A percentile compares a stretch with the other conserved stretches of the same genome.
Evolutionary conservation across 2,888 invertebrate species (phyloP).

Genomic region (Gymnoscelis rufifasciata): DNA sequence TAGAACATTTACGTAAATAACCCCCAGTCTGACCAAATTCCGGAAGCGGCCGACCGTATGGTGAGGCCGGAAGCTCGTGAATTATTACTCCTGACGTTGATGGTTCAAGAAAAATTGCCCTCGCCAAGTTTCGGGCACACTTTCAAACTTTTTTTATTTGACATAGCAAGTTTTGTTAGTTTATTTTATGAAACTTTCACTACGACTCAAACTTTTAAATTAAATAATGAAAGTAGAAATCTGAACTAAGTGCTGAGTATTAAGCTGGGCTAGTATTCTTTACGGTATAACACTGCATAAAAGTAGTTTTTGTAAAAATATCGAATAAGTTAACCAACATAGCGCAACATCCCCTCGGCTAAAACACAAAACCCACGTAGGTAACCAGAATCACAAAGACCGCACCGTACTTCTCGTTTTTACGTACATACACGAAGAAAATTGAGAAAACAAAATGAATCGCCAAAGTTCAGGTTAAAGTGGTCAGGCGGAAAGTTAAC

Average conservation of each 20-base stretch:
- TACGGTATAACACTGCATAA: no score
- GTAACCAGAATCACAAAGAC: constrained; percentile 35
- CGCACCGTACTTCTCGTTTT: constrained; percentile 38
- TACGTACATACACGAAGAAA: constrained; percentile 29
- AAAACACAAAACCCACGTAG: constrained; percentile 26
- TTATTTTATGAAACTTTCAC: constrained; percentile 12
- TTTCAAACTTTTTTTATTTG: constrained; percentile 40
- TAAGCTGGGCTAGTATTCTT: no score
- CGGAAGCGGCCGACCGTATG: constrained; percentile 13
- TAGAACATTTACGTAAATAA: not conserved
- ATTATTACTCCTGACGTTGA: constrained; percentile 64
- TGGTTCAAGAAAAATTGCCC: constrained; percentile 61
- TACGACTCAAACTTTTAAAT: not conserved
- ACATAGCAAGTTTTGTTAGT: constrained; percentile 24
- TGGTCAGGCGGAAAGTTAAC: constrained; percentile 45
- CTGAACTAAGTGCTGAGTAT: no score
- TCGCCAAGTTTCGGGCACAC: constrained; percentile 46
- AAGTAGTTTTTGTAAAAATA: constrained; percentile 17
- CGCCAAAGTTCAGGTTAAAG: constrained; percentile 44
- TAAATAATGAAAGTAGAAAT: not conserved
- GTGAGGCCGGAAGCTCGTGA: constrained; percentile 45
- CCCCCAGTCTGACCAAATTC: constrained; percentile 12
- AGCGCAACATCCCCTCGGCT: constrained; percentile 21
- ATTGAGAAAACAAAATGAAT: constrained; percentile 47
- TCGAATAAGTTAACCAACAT: constrained; percentile 23